Base-by-base conservation (phyloP, 2,113 vertebrate species). In the Rhea americana region DNA sequence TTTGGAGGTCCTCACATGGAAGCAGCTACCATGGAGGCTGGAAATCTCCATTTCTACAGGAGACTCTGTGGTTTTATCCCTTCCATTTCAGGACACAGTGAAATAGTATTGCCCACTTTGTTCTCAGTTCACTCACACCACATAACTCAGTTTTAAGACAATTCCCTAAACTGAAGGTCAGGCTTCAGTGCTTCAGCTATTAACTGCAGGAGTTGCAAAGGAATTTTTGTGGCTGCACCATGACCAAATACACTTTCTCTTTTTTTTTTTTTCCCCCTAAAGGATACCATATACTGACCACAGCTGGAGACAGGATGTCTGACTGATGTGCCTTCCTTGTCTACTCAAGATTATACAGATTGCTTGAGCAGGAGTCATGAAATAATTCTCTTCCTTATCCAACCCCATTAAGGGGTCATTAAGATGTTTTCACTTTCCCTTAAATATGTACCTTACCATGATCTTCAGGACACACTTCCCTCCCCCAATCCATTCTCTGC, bases 301-400 rank as follows among this genome's bases (percentile, higher is more conserved):
- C 56, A 82, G 79, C 53, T 30, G 58, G 80, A 93, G 86, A 68
- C 76, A 39, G 68, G 37, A 50, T 39, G 26, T 78, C 91, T 39
- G 37, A 82, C 20, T 24, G 61, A 82, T 62, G 32, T 74, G 75
- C 75, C 41, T 65, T 65, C 59, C 82, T 77, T 68, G 21, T 4
- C 2, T 72, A 67, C 89, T 50, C 75, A 56, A 58, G 56, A 53
- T 45, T 20, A 75, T 2, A 45, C 13, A 28, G 32, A 67, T 12
- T 39, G 19, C 5, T 1, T 53, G 22, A 87, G 37, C 59, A 82
- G 62, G 14, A 79, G 22, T 79, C 2, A 85, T 74, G 79, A 67
- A n/a, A 5, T 0, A 35, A 37, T n/a, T 93, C 71, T 5, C 59
- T 58, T 53, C 61, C 66, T n/a, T 37, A 9, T 30, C 59, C 70